Evolutionary conservation across 1,140 invertebrate species (phyloP), one percentile per base, ranked within the genome.

Genomic region (Pseudomyrmex flavicornis): DNA sequence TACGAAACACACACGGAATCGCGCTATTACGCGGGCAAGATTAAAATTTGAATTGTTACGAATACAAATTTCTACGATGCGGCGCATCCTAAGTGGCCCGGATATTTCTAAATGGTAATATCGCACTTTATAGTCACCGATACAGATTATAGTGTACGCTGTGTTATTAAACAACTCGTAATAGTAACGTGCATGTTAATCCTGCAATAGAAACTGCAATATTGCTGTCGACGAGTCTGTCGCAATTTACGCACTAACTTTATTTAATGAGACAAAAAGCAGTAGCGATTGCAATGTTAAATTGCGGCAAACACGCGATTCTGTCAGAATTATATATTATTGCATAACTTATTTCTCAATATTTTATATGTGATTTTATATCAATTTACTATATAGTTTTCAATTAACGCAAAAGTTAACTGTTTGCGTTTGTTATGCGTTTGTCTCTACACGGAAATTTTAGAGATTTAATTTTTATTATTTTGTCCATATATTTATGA

Each of bases 11-110:
- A 79, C 75, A 72, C 59, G 86, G 69, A 85, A 85, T 87, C 63
- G 80, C 82, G 70, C 79, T 79, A 74, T 75, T 82, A 85, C 59
- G 35, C 69, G 86, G 13, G 46, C 48, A 80, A 90, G 85, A 90
- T 88, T 90, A 90, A 91, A 90, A 88, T 89, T 90, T 86, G 83
- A 90, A 89, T 90, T 85, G 87, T 85, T 77, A 76, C 80, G 17
- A 58, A 13, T 72, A 74, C 79, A 83, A 83, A 76, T 87, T 65
- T 86, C 76, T 44, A 22, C 44, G 48, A 50, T 56, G 52, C n/a
- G 44, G 17, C 26, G 10, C 62, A 48, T 61, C 54, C 54, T 56
- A 83, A 69, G 50, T 54, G 66, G 73, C 12, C 0, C 8, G 59
- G 17, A 61, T 35, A 66, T 70, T 83, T 83, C 62, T 61, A 65